Evolutionary conservation across 2,888 invertebrate genomes (phyloP).

Genomic region (Bunonema sp.): DNA sequence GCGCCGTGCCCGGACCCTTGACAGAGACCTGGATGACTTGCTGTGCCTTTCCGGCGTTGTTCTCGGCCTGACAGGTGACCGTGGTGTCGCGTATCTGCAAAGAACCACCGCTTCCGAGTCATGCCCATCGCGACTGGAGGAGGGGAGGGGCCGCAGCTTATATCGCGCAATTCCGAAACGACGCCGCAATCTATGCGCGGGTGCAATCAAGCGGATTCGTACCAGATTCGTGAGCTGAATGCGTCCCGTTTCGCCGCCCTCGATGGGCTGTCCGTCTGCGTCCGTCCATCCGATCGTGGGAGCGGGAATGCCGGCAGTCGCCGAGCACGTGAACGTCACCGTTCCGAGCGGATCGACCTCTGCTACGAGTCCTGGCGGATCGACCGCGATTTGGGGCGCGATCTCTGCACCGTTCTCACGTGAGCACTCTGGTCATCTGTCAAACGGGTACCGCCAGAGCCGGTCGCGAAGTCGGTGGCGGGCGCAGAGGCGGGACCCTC

Average conservation of each 20-base stretch:
- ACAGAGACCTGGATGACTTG: constrained; percentile 23
- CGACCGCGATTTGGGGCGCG: constrained; percentile 27
- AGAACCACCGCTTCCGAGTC: too few relatives aligned
- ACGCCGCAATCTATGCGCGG: too few relatives aligned
- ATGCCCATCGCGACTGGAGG: too few relatives aligned
- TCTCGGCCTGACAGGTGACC: constrained; percentile 33
- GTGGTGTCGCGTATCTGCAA: constrained; percentile 24
- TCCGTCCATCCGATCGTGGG: constrained; percentile 20
- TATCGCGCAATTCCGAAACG: too few relatives aligned
- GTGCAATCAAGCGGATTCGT: too few relatives aligned
- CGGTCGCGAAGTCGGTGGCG: constrained; percentile 25
- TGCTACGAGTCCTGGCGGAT: constrained; percentile 19
- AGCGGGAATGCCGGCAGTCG: constrained; percentile 27
- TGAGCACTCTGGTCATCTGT: not conserved
- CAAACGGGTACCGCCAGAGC: constrained; percentile 21
- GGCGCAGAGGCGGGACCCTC: constrained; percentile 38
- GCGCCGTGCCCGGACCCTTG: constrained; percentile 34
- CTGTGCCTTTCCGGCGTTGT: constrained; percentile 36
- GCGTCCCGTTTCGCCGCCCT: constrained; percentile 12
- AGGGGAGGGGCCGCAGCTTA: too few relatives aligned
- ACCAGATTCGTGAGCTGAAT: too few relatives aligned
- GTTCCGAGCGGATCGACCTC: constrained; percentile 24
- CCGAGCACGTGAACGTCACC: constrained; percentile 24
- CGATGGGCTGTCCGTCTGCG: constrained; percentile 10
- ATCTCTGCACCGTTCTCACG: constrained; percentile 20